phyloP scores from a whole-genome alignment of 2,113 vertebrate genomes.

The Cryptomyrus ogoouensis region DNA sequence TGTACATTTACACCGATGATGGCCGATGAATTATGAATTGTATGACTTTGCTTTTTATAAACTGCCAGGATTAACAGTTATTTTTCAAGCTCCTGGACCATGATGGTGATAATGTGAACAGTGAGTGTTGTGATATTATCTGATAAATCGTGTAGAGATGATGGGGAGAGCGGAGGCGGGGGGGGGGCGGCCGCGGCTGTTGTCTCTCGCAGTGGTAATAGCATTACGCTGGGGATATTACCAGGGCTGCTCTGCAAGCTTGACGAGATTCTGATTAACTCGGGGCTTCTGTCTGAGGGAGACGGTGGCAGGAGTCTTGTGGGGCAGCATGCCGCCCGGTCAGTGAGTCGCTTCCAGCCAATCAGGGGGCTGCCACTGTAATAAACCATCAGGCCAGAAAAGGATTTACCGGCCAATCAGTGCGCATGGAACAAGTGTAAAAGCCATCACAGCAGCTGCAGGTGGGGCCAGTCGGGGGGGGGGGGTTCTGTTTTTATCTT shows the following conservation, averaged over 20 bases:
- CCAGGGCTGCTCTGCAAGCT: background rate
- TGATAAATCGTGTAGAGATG: background rate
- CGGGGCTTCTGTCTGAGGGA: background rate
- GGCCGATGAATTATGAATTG: background rate
- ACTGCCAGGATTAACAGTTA: background rate
- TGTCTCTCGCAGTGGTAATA: background rate
- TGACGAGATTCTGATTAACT: background rate
- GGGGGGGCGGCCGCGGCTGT: background rate
- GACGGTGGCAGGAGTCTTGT: background rate
- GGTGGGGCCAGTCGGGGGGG: background rate
- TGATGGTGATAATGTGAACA: background rate
- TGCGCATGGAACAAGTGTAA: background rate
- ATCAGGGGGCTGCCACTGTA: background rate
- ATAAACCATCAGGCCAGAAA: background rate
- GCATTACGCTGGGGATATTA: background rate
- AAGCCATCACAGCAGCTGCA: background rate
- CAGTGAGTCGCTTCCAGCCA: background rate
- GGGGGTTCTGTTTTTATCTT: background rate
- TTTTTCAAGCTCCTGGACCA: background rate
- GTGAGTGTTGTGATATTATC: background rate
- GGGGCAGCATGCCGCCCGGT: background rate
- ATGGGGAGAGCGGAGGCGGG: background rate
- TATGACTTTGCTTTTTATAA: background rate
- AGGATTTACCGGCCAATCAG: background rate
- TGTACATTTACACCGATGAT: background rate